A percentile compares a stretch with the other conserved stretches of the same genome.
Conservation (phyloP, 2,888 invertebrate genomes). For the Pogonocherus hispidulus region DNA sequence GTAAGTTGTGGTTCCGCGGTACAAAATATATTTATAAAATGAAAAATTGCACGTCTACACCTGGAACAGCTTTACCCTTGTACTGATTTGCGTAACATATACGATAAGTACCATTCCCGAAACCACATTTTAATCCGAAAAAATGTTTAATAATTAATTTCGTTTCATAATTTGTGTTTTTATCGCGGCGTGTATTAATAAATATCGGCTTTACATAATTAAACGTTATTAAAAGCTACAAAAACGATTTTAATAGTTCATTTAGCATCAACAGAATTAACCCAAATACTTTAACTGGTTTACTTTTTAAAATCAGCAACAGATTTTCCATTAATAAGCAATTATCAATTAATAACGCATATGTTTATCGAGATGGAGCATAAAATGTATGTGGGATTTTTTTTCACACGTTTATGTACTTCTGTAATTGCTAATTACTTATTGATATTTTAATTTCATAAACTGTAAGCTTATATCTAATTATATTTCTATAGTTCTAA, state of each 20-base stretch:
- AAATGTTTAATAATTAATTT: not conserved
- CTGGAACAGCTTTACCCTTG: no score
- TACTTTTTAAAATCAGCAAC: slow-evolving; percentile 1
- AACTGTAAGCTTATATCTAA: no score
- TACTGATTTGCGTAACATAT: no score
- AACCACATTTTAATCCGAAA: not conserved
- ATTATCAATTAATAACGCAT: not conserved
- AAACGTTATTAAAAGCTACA: not conserved
- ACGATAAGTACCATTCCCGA: not conserved
- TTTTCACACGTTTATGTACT: no score
- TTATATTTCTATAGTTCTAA: no score
- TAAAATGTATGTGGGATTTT: not conserved
- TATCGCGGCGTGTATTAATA: not conserved
- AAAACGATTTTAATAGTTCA: not conserved
- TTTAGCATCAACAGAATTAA: slow-evolving; percentile 12
- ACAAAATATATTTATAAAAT: no score
- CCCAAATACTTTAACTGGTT: slow-evolving; percentile 9
- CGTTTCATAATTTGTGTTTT: not conserved
- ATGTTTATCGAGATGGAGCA: not conserved
- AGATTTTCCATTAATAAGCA: not conserved
- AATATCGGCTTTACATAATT: slow-evolving; percentile 5
- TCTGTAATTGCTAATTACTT: no score
- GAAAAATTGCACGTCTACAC: no score
- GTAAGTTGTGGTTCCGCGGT: no score
- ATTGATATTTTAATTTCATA: no score